Conservation (phyloP, 37 sponge, comb jelly and placozoan species). For the Agelas oroides region DNA sequence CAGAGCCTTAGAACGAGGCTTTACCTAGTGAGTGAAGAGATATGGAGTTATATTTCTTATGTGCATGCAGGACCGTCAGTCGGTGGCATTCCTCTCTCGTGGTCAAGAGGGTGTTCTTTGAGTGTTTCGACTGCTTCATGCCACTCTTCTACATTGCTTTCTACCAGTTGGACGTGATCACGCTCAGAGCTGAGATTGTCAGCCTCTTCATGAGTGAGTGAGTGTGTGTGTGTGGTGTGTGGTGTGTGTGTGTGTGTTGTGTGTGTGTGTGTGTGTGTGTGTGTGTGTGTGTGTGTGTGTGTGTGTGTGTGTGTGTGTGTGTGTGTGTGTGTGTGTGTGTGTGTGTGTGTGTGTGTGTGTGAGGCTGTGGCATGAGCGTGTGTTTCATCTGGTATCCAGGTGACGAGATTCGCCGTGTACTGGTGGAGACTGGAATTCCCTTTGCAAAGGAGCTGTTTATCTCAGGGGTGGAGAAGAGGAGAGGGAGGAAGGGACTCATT, state of each 20-base stretch:
- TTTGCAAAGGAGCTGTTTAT: constrained; percentile 29
- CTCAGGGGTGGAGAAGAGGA: neutral
- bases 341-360: too few species aligned
- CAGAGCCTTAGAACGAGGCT: neutral
- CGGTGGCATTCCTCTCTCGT: constrained; percentile 76
- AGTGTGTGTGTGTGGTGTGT: too few species aligned
- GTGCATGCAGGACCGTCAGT: constrained; percentile 50
- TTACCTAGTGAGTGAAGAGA: too few species aligned
- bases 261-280: constrained; percentile 36
- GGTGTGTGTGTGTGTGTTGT: too few species aligned
- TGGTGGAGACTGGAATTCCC: constrained; percentile 70
- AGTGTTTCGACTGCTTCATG: constrained; percentile 84
- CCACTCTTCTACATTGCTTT: constrained; percentile 89
- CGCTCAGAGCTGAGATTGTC: constrained; percentile 68
- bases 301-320: neutral
- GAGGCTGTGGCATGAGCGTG: too few species aligned
- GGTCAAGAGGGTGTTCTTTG: constrained; percentile 84
- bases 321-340: constrained; percentile 35
- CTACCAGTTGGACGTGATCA: constrained; percentile 76
- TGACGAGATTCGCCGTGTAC: constrained; percentile 81
- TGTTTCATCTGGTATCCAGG: constrained; percentile 35
- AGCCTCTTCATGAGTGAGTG: constrained; percentile 81
- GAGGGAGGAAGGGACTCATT: neutral
- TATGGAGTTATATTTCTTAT: too few species aligned
- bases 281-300: neutral